Evolutionary conservation across 2,888 invertebrate species (phyloP).

Genomic region (Leptopterna dolabrata): DNA sequence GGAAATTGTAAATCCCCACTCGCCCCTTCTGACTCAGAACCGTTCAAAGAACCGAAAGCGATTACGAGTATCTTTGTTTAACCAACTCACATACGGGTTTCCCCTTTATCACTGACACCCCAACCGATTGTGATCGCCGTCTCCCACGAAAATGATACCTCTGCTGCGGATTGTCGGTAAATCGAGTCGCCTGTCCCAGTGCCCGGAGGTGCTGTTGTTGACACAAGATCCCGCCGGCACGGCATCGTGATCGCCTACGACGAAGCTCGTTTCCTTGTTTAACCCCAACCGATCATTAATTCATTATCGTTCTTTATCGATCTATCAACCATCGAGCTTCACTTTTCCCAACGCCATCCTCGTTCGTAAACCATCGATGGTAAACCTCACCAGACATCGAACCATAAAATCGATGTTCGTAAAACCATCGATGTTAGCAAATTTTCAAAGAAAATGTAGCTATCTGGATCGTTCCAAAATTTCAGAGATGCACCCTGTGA

Average conservation of each 20-base stretch:
- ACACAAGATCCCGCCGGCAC: not conserved
- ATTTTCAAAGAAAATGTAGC: too few relatives aligned
- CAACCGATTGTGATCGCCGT: not conserved
- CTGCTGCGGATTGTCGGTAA: not conserved
- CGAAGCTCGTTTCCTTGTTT: not conserved
- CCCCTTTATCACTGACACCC: not conserved
- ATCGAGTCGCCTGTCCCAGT: not conserved
- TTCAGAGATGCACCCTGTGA: too few relatives aligned
- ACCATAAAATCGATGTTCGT: too few relatives aligned
- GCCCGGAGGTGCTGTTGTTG: not conserved
- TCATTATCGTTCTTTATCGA: slow-evolving; percentile 24
- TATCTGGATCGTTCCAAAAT: too few relatives aligned
- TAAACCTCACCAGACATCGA: too few relatives aligned
- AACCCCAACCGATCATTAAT: slow-evolving; percentile 24
- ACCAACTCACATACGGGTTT: not conserved
- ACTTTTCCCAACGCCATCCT: not conserved
- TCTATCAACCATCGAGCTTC: not conserved
- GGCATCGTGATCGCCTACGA: not conserved
- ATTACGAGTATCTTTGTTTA: not conserved
- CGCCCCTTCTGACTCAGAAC: not conserved
- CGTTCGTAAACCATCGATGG: too few relatives aligned
- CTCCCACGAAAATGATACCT: not conserved
- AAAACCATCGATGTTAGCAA: too few relatives aligned
- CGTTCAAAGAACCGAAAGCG: not conserved
- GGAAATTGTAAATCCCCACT: not conserved